A percentile compares a stretch with the other conserved stretches of the same genome.
phyloP scores from a whole-genome alignment of 2,888 invertebrate species.

The Leucophenga maculata region DNA sequence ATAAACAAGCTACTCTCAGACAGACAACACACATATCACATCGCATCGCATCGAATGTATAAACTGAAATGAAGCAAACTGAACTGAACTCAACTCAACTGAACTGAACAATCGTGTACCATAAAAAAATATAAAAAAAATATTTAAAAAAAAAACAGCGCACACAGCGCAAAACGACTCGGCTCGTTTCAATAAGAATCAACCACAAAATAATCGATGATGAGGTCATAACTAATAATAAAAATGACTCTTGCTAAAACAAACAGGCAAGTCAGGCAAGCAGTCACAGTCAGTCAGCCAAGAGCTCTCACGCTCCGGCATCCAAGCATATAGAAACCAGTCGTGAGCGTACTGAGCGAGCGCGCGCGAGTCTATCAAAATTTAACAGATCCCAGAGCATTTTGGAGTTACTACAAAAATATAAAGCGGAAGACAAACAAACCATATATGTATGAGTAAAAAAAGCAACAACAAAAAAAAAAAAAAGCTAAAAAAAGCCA shows the following conservation, averaged over 20 bases:
- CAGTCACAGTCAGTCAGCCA: constrained; percentile 20
- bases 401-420: not conserved
- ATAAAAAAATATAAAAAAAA: too few species aligned
- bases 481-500: not conserved
- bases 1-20: not conserved
- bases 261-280: constrained; percentile 37
- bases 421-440: constrained; percentile 23
- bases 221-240: constrained; percentile 73
- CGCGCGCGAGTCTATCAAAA: not conserved
- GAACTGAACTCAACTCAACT: constrained; percentile 7
- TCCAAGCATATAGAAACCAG: constrained; percentile 1
- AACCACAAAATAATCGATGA: constrained; percentile 72
- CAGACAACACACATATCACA: not conserved
- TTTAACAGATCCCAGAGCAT: not conserved
- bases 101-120: constrained; percentile 16
- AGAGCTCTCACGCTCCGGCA: constrained; percentile 15
- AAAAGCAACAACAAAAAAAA: not conserved
- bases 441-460: not conserved
- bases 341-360: not conserved
- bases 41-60: not conserved
- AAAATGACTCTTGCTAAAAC: constrained; percentile 64
- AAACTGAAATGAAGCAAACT: not conserved
- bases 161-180: constrained; percentile 40
- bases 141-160: not conserved
- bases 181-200: constrained; percentile 66